Evolutionary conservation across 2,113 vertebrate species (phyloP).

Genomic region (Ochotona princeps): DNA sequence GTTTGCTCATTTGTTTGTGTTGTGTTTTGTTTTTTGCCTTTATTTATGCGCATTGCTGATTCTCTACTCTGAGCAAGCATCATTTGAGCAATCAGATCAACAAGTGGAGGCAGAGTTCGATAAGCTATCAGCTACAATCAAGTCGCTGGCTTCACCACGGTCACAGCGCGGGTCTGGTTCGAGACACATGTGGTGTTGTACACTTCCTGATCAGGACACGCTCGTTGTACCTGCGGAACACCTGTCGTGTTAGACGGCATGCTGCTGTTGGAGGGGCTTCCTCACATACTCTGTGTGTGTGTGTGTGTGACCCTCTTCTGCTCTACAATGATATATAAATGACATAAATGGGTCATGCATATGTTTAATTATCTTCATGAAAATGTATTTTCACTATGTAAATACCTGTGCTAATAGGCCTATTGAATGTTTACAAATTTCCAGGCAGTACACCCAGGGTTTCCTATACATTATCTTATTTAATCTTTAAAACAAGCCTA

Average conservation of each 20-base stretch:
- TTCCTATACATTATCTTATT: neutral
- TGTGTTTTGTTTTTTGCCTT: neutral
- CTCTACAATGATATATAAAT: neutral
- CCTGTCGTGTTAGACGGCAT: neutral
- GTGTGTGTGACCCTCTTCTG: neutral
- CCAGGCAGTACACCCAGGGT: neutral
- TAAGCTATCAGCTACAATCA: neutral
- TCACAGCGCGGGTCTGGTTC: neutral
- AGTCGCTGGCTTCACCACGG: neutral
- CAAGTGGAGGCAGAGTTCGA: neutral
- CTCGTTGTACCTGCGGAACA: neutral
- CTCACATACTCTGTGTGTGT: no score
- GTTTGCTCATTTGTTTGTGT: no score
- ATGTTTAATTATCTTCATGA: neutral
- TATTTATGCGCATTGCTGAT: neutral
- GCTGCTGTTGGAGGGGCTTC: neutral
- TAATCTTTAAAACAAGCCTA: neutral
- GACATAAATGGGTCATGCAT: neutral
- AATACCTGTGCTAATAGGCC: neutral
- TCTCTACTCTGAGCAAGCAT: neutral
- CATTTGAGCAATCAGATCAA: neutral
- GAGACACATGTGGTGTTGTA: neutral
- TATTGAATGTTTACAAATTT: neutral
- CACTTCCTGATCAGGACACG: constrained; percentile 3
- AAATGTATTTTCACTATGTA: neutral